Evolutionary conservation across 2,888 invertebrate genomes (phyloP).

Genomic region (Lycophotia porphyrea): DNA sequence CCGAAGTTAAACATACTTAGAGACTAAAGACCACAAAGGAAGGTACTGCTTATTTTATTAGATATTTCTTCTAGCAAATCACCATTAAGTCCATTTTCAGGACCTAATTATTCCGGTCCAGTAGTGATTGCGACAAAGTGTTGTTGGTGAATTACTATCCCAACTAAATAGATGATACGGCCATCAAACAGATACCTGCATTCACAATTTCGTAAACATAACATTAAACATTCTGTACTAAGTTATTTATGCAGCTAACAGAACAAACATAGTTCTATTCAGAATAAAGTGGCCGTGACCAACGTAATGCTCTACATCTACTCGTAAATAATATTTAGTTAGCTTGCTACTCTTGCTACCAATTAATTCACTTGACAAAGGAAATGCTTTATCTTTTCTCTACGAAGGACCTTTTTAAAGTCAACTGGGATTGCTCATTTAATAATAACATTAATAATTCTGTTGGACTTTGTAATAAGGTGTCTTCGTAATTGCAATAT

Average conservation of each 20-base stretch:
- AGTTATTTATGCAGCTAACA: constrained; percentile 9
- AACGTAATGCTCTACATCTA: constrained; percentile 3
- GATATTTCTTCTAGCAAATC: not conserved
- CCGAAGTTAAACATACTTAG: not conserved
- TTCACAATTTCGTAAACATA: constrained; percentile 9
- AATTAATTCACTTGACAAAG: constrained; percentile 45
- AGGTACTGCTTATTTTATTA: not conserved
- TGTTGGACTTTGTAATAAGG: not conserved
- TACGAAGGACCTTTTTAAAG: constrained; percentile 18
- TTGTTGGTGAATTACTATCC: not conserved
- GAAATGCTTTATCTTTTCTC: constrained; percentile 39
- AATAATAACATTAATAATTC: not conserved
- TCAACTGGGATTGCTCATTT: constrained; percentile 12
- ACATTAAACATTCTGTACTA: not conserved
- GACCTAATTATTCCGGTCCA: not conserved
- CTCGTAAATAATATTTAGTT: constrained; percentile 46
- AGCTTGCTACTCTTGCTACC: constrained; percentile 34
- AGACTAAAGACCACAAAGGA: not conserved
- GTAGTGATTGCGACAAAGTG: not conserved
- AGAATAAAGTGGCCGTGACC: constrained; percentile 16
- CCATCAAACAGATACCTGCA: not conserved
- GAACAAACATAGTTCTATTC: constrained; percentile 22
- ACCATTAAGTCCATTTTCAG: not conserved
- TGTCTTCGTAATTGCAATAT: not conserved
- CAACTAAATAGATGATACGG: not conserved